phyloP scores from a whole-genome alignment of 1,140 invertebrate species.

The Heliconius nattereri region DNA sequence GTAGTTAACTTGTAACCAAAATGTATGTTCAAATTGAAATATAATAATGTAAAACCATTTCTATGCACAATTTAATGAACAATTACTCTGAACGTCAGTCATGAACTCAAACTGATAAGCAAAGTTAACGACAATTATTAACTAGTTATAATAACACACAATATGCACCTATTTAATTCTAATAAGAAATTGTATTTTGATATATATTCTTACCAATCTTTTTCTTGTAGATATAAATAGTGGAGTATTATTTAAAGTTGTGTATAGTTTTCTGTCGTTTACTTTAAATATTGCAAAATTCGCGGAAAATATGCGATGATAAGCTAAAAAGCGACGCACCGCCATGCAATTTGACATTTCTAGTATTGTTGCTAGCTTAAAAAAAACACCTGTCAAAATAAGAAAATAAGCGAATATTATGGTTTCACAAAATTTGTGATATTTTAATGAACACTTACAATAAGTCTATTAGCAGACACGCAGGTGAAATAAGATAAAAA shows the following conservation, averaged over 20 bases:
- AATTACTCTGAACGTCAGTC: not conserved
- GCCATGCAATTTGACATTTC: constrained; percentile 70
- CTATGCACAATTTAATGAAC: not conserved
- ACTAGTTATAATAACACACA: constrained; percentile 13
- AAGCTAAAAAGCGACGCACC: constrained; percentile 74
- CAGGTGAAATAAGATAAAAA: not conserved
- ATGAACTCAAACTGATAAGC: constrained; percentile 23
- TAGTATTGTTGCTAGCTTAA: constrained; percentile 24
- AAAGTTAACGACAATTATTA: constrained; percentile 9
- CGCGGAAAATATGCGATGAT: constrained; percentile 71
- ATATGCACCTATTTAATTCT: not conserved
- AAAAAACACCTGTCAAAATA: not conserved
- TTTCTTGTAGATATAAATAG: constrained; percentile 33
- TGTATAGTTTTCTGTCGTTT: constrained; percentile 24
- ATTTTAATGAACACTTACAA: not conserved
- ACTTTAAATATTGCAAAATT: constrained; percentile 59
- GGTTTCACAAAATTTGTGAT: not conserved
- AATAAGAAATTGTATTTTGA: constrained; percentile 24
- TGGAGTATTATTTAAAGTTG: constrained; percentile 14
- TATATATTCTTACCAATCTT: constrained; percentile 54
- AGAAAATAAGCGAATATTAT: not conserved
- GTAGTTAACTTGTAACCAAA: not conserved
- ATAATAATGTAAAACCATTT: not conserved
- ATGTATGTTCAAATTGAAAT: not conserved
- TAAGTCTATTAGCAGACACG: not conserved